These are phyloP conservation scores for Campylomormyrus numenius DNA, from an alignment of 2,113 vertebrate species.

Conservation along the genomic window DNA sequence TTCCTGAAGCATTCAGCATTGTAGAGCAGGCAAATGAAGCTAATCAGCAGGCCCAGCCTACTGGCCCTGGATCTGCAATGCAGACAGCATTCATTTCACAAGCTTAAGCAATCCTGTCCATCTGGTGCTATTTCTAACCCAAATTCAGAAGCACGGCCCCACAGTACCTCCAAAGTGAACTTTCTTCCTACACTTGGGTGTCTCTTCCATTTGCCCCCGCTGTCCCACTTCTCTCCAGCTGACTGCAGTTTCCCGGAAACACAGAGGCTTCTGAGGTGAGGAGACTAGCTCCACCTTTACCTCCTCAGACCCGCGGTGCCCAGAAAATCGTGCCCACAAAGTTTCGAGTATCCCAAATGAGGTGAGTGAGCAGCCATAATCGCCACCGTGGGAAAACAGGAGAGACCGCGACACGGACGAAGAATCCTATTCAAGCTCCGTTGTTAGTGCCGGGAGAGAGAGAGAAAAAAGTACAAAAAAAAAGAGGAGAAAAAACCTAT, in stretches of 20 bases:
- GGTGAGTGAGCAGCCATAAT: constrained; percentile 24
- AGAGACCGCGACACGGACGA: constrained; percentile 19
- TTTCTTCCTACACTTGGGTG: constrained; percentile 47
- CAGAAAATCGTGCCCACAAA: constrained; percentile 31
- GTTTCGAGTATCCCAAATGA: constrained; percentile 30
- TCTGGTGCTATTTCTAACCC: background rate
- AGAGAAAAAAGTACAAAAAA: constrained; percentile 29
- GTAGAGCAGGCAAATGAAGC: background rate
- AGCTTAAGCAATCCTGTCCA: background rate
- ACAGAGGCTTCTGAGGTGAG: background rate
- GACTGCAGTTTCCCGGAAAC: background rate
- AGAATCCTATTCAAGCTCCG: constrained; percentile 34
- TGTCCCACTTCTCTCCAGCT: background rate
- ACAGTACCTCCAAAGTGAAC: constrained; percentile 52
- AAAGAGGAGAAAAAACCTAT: constrained; percentile 52
- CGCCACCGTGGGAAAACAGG: constrained; percentile 17
- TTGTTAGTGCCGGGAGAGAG: constrained; percentile 33
- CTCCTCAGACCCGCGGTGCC: constrained; percentile 24
- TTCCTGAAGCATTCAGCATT: background rate
- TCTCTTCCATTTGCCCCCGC: constrained; percentile 41
- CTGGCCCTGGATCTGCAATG: background rate
- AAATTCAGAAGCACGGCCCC: constrained; percentile 13
- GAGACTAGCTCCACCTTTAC: constrained; percentile 12
- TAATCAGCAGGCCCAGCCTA: background rate
- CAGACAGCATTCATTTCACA: background rate